Base-by-base conservation (phyloP, 2,888 invertebrate genomes). In the Ecliptopera silaceata region DNA sequence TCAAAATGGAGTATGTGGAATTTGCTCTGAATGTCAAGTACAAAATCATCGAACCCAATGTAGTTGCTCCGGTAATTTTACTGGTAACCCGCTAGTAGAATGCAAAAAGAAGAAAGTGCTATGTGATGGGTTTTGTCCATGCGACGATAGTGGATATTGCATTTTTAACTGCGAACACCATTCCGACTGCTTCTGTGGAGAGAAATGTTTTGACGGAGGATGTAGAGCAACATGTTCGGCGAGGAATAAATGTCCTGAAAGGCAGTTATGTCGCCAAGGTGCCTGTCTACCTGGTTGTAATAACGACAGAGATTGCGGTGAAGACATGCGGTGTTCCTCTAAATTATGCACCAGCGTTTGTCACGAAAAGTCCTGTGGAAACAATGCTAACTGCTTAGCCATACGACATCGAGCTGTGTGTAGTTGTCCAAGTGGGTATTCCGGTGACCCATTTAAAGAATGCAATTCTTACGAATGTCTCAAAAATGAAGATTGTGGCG, bases 31-130 rank as follows among this genome's bases (percentile, higher is more conserved):
- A 48, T 97, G 97, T 72, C 92, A 94, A 72, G 97, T 97, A 2
- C 92, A 95, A 51, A 96, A 96, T 79, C 97, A 97, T 75, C 94
- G 95, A 22, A 95, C 95, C 0, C 96, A 96, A 74, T 98, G 98
- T 76, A 96, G 95, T 74, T 98, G 98, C 71, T 95, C 96, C 2
- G 89, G 93, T 45, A 95, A 95, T 74, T 96, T 95, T 70, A 92
- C 95, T 32, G 97, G 97, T 0, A 96, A 97, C 84, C 96, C 97
- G 2, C 89, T 96, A 4, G 93, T 95, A 1, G 94, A 95, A 65
- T 98, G 98, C 74, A 93, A 93, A 47, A 93, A 94, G 78, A 95
- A 95, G 45, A 93, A 94, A 53, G 86, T 93, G 45, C 92, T 93
- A 48, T 97, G 97, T 74, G 95, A 96, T 71, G 94, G 95, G 0